A percentile compares a stretch with the other conserved stretches of the same genome.
These are phyloP conservation scores for Diuraphis noxia DNA, from an alignment of 1,140 invertebrate species.

Conservation along the genomic window DNA sequence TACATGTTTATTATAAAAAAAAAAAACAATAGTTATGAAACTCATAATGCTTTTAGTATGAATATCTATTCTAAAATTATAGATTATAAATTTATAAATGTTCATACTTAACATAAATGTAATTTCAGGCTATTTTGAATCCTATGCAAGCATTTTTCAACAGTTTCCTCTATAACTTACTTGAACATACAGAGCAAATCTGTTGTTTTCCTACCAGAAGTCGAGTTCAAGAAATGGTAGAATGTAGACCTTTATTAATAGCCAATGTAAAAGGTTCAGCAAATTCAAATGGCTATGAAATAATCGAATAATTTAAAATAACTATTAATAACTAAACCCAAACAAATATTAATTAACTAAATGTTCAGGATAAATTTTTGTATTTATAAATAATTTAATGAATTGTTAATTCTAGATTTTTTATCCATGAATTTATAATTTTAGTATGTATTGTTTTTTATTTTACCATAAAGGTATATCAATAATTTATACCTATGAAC, in stretches of 20 bases:
- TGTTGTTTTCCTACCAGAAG: neutral
- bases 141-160: slow-evolving; percentile 82
- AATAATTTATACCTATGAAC: neutral
- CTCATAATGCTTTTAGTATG: neutral
- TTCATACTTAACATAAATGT: slow-evolving; percentile 13
- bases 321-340: neutral
- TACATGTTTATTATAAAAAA: neutral
- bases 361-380: neutral
- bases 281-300: slow-evolving; percentile 50
- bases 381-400: neutral
- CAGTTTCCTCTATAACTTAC: slow-evolving; percentile 69
- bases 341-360: neutral
- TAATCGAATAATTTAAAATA: slow-evolving; percentile 32
- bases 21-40: neutral
- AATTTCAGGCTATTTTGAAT: slow-evolving; percentile 74
- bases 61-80: neutral
- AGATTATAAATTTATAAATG: neutral
- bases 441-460: neutral
- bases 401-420: neutral
- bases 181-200: slow-evolving; percentile 60
- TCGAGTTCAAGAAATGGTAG: slow-evolving; percentile 12
- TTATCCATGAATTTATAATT: neutral
- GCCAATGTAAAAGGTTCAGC: slow-evolving; percentile 41
- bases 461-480: neutral
- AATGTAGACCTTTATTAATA: slow-evolving; percentile 31